Percentiles rank a stretch among this genome's conserved stretches.
phyloP scores from a whole-genome alignment of 2,888 invertebrate species.

The Ligdia adustata region DNA sequence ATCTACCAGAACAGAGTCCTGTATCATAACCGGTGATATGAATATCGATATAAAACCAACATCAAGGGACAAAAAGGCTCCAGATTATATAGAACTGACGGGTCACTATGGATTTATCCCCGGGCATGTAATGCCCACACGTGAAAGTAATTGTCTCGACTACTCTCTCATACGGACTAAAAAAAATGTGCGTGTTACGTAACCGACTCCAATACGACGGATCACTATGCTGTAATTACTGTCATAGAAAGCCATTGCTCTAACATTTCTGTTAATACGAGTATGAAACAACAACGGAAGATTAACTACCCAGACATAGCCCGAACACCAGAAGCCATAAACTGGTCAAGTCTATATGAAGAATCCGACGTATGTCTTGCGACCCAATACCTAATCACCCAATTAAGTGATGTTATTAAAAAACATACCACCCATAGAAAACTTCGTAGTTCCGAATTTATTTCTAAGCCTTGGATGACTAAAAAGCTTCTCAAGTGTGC shows the following conservation, averaged over 20 bases:
- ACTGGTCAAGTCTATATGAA: background rate
- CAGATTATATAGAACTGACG: background rate
- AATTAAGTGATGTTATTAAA: background rate
- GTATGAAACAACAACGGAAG: background rate
- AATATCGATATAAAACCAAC: background rate
- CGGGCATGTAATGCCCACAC: background rate
- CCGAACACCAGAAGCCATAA: background rate
- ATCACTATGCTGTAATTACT: background rate
- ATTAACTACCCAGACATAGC: background rate
- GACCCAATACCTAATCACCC: background rate
- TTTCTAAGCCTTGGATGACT: background rate
- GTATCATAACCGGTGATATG: background rate
- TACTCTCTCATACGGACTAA: background rate
- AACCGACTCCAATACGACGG: background rate
- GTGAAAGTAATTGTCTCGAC: background rate
- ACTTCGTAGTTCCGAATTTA: background rate
- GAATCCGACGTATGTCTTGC: background rate
- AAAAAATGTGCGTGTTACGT: background rate
- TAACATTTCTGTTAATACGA: background rate
- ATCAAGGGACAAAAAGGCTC: background rate
- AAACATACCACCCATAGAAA: background rate
- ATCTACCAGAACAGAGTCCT: background rate
- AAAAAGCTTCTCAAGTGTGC: background rate
- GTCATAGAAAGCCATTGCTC: background rate
- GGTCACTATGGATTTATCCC: background rate